Evolutionary conservation across 2,113 vertebrate genomes (phyloP).

Genomic region (Caranx melampygus): DNA sequence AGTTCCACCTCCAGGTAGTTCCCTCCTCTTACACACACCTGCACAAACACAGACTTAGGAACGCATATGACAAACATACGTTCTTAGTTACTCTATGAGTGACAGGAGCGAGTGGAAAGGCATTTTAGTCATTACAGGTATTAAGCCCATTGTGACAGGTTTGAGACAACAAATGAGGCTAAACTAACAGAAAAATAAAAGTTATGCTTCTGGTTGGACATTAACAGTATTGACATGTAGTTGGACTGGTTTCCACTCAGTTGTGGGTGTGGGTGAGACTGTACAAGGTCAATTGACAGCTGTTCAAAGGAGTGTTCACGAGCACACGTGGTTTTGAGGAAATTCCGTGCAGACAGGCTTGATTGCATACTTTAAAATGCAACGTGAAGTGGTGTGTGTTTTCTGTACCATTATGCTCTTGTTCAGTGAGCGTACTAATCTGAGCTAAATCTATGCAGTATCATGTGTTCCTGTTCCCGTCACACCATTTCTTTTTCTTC

Average conservation of each 20-base stretch:
- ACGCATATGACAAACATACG: neutral
- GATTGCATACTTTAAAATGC: slow-evolving; percentile 23
- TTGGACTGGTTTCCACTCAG: slow-evolving; percentile 63
- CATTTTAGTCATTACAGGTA: neutral
- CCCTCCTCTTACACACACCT: slow-evolving; percentile 26
- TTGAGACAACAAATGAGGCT: slow-evolving; percentile 11
- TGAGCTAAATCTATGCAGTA: slow-evolving; percentile 28
- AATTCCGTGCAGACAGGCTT: slow-evolving; percentile 13
- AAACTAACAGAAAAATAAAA: slow-evolving; percentile 9
- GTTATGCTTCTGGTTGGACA: slow-evolving; percentile 16
- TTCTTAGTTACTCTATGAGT: neutral
- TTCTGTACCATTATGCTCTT: slow-evolving; percentile 4
- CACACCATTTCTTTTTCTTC: neutral
- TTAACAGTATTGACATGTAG: slow-evolving; percentile 27
- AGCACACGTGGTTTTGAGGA: neutral
- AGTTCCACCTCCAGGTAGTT: slow-evolving; percentile 74
- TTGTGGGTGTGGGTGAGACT: slow-evolving; percentile 40
- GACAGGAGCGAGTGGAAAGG: neutral
- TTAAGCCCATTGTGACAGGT: slow-evolving; percentile 2
- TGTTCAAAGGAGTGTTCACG: slow-evolving; percentile 21
- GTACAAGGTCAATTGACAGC: neutral
- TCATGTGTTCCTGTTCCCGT: slow-evolving; percentile 3
- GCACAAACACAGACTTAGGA: neutral
- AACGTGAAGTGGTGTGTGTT: neutral
- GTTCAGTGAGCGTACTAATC: slow-evolving; percentile 20